Percentiles rank a stretch among this genome's conserved stretches.
Conservation (phyloP, 2,888 invertebrate species). For the Trissoscelio sp. region DNA sequence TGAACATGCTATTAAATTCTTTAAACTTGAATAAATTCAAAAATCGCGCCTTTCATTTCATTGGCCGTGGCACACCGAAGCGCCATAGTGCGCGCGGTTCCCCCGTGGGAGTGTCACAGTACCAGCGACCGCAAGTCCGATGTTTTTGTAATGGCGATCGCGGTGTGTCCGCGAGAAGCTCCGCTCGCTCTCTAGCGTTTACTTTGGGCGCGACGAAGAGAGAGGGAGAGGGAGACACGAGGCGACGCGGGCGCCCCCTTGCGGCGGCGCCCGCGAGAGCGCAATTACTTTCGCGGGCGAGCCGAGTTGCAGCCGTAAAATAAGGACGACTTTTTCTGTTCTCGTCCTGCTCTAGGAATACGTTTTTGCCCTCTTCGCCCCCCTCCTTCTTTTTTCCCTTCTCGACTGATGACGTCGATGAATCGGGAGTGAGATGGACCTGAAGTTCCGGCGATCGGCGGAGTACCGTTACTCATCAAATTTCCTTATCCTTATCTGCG, state of each 20-base stretch:
- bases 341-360: constrained; percentile 37
- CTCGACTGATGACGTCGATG: constrained; percentile 1
- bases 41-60: neutral
- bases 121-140: neutral
- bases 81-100: constrained; percentile 30
- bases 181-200: constrained; percentile 11
- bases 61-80: constrained; percentile 3
- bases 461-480: constrained; percentile 50
- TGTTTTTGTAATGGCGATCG: constrained; percentile 64
- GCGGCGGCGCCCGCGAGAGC: constrained; percentile 33
- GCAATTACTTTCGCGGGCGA: constrained; percentile 55
- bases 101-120: no score
- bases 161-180: constrained; percentile 50
- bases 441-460: constrained; percentile 18
- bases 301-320: constrained; percentile 27
- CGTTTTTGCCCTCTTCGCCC: constrained; percentile 20
- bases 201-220: constrained; percentile 15
- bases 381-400: neutral
- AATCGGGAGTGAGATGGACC: constrained; percentile 14
- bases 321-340: constrained; percentile 53
- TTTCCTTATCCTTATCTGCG: constrained; percentile 35
- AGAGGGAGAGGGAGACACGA: neutral
- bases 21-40: no score
- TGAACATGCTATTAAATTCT: no score
- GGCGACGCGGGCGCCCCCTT: constrained; percentile 31